A percentile compares a stretch with the other conserved stretches of the same genome.
Evolutionary conservation across 30 jellyfish, hydroid and myxozoan species (phyloP).

Genomic region (Chrysaora quinquecirrha): DNA sequence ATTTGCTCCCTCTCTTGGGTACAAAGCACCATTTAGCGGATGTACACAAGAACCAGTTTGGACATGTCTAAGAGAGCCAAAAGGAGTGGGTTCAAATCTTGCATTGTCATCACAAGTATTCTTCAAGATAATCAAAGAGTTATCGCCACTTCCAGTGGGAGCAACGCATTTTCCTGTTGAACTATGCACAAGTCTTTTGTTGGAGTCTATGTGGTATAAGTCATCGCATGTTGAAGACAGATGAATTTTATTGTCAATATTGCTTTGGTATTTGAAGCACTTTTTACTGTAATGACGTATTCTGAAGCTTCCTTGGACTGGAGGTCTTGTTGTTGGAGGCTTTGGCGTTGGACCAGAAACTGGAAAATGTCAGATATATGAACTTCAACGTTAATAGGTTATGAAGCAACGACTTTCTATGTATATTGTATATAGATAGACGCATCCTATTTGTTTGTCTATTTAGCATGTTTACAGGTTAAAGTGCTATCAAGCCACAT

Average conservation of each 20-base stretch:
- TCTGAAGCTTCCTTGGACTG: slow-evolving; percentile 21
- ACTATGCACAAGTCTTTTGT: slow-evolving; percentile 26
- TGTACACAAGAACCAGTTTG: slow-evolving; percentile 41
- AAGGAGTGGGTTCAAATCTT: slow-evolving; percentile 35
- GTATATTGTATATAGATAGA: no score
- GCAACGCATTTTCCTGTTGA: slow-evolving; percentile 60
- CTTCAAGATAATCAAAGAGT: not conserved
- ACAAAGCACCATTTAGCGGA: slow-evolving; percentile 42
- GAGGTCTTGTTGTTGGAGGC: slow-evolving; percentile 27
- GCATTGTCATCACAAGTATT: slow-evolving; percentile 33
- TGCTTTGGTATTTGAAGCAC: slow-evolving; percentile 34
- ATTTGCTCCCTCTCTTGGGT: slow-evolving; percentile 27
- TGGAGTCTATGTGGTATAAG: slow-evolving; percentile 19
- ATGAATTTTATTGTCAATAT: slow-evolving; percentile 1
- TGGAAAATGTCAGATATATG: no score
- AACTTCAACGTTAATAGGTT: no score
- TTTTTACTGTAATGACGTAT: slow-evolving; percentile 45
- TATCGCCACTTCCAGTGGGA: slow-evolving; percentile 21
- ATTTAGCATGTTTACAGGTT: no score
- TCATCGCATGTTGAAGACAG: slow-evolving; percentile 47
- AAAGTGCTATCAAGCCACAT: no score
- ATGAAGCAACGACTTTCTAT: no score
- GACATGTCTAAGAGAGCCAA: slow-evolving; percentile 41
- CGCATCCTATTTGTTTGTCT: no score
- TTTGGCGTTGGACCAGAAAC: no score